phyloP scores from a whole-genome alignment of 1,140 invertebrate genomes.

The Neodiprion virginianus region DNA sequence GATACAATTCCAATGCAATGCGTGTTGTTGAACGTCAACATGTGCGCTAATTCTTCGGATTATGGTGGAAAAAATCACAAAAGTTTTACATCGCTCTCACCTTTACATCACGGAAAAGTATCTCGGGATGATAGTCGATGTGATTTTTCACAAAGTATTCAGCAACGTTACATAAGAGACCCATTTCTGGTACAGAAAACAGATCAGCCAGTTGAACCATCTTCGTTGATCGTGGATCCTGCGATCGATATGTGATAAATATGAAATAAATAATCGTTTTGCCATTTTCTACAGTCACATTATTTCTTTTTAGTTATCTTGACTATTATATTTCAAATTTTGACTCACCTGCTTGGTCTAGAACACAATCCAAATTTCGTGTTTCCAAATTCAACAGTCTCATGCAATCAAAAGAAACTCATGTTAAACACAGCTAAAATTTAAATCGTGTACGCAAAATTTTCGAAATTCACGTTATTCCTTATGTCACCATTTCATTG shows the following conservation, averaged over 20 bases:
- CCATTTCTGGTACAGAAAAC: constrained; percentile 98
- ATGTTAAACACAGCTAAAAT: not conserved
- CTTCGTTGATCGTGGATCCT: constrained; percentile 65
- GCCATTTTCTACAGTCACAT: no score
- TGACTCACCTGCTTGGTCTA: not conserved
- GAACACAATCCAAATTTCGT: not conserved
- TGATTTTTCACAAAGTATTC: constrained; percentile 91
- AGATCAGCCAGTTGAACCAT: constrained; percentile 96
- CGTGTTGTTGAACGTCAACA: constrained; percentile 8
- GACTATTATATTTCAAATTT: not conserved
- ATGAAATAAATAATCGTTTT: no score
- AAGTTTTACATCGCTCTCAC: constrained; percentile 61
- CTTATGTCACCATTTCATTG: no score
- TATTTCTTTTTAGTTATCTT: no score
- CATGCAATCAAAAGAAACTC: not conserved
- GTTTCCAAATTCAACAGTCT: not conserved
- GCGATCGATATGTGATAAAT: not conserved
- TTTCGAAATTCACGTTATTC: no score
- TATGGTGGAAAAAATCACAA: not conserved
- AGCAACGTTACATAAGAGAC: constrained; percentile 89
- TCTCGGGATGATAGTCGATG: constrained; percentile 95
- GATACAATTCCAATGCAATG: constrained; percentile 17
- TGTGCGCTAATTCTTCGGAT: constrained; percentile 5
- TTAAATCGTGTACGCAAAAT: not conserved
- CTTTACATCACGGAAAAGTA: constrained; percentile 94